phyloP scores from a whole-genome alignment of 2,113 vertebrate genomes.

The Fulmarus glacialis region DNA sequence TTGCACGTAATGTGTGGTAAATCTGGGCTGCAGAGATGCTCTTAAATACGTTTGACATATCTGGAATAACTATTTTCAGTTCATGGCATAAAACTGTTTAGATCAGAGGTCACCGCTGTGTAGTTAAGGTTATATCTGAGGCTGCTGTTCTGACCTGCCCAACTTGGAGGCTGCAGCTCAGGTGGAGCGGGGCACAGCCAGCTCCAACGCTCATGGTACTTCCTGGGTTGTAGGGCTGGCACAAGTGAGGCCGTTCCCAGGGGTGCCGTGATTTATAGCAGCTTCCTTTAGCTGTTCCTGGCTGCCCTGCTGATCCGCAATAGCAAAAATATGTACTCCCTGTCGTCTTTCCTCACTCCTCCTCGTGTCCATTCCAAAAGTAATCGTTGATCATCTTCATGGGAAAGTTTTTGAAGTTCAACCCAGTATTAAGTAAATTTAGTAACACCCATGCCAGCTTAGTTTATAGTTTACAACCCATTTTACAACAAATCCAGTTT shows the following conservation, averaged over 20 bases:
- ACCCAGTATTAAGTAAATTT: not conserved
- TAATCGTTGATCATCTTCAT: not conserved
- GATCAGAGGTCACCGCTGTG: not conserved
- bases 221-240: not conserved
- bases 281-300: not conserved
- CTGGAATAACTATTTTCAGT: constrained; percentile 30
- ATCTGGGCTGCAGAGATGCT: not conserved
- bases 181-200: not conserved
- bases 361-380: not conserved
- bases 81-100: not conserved
- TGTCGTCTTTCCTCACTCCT: not conserved
- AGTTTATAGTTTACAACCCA: not conserved
- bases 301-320: not conserved
- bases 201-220: accelerated
- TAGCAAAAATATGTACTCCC: not conserved
- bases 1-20: not conserved
- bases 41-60: constrained; percentile 7
- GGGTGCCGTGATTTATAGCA: not conserved
- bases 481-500: constrained; percentile 6
- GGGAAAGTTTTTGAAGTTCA: constrained; percentile 11
- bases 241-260: not conserved
- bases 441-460: not conserved
- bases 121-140: not conserved
- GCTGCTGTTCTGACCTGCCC: not conserved
- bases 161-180: not conserved